Evolutionary conservation across 2,888 invertebrate genomes (phyloP), one percentile per base, ranked within the genome.

Genomic region (Tinea pellionella): DNA sequence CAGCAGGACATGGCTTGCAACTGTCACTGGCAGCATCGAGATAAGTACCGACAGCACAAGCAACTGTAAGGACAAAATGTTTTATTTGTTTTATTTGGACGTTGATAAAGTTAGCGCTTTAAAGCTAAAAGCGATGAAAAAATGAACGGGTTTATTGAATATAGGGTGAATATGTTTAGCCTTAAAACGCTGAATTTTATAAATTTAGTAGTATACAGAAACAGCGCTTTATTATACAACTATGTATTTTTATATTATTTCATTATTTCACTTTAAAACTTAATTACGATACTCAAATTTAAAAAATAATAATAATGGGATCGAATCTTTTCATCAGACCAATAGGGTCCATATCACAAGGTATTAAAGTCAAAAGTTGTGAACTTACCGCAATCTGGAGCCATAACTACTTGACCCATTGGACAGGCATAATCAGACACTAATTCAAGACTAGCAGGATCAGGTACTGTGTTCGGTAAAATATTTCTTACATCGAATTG

Each of bases 401-500:
- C 94, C 89, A 96, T 94, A 0, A 97, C 96, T 24, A 98, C 98
- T 87, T 97, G 96, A 60, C 98, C 98, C 66, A 92, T 89, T 0
- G 96, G 95, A 72, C 98, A 99, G 60, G 96, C 95, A 71, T 96
- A 97, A 75, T 96, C 96, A 0, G 97, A 96, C 63, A 93, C 91
- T n/a, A 98, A 86, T 19, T 90, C 82, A 62, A 98, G 85, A 1
- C 96, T 96, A 9, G 96, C 94, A 61, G 97, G 95, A 80, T 98
- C 97, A 0, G 97, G 96, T 0, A 96, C 93, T 0, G 97, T 98
- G 72, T 97, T 98, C 13, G 98, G 98, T 60, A 97, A 84, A 69
- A 96, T 96, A 71, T 95, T 96, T 69, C 94, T 91, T 2, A 97
- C 97, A 70, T 96, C 96, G 74, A 97, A 96, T 77, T 96, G 96